These are phyloP conservation scores for Drosophila melanosoma DNA, from an alignment of 2,888 invertebrate genomes.

Conservation along the genomic window DNA sequence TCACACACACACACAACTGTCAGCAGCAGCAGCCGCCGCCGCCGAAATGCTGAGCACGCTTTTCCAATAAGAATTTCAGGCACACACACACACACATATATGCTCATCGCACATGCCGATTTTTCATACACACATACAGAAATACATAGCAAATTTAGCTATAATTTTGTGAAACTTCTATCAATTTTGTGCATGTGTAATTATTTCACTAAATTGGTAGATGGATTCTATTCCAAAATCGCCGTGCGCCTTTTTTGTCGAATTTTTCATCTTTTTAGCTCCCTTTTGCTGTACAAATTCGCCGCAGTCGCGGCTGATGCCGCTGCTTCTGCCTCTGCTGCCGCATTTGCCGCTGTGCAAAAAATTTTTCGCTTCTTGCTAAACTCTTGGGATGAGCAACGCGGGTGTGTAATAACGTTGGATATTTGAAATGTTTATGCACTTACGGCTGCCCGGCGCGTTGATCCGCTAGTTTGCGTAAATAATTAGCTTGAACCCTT, in stretches of 20 bases:
- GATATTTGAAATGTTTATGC: conserved; percentile 41
- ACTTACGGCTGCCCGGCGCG: conserved; percentile 74
- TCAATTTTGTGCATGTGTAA: conserved; percentile 16
- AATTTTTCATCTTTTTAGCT: conserved; percentile 67
- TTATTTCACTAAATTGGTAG: conserved; percentile 37
- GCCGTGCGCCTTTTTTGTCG: conserved; percentile 41
- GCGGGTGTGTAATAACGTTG: conserved; percentile 48
- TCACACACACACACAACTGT: conserved; percentile 43
- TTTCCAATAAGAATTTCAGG: conserved; percentile 76
- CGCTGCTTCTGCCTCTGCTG: conserved; percentile 51
- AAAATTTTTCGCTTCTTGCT: conserved; percentile 69
- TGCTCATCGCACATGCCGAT: conserved; percentile 68
- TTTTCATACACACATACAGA: conserved; percentile 59
- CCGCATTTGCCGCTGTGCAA: conserved; percentile 76
- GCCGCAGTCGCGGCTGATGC: conserved; percentile 62
- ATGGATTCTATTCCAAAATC: conserved; percentile 30
- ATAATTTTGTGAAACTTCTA: conserved; percentile 39
- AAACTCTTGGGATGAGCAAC: conserved; percentile 41
- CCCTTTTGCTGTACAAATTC: conserved; percentile 65
- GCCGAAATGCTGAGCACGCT: conserved; percentile 79
- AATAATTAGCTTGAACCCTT: conserved; percentile 57
- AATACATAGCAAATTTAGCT: conserved; percentile 59
- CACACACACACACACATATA: conserved; percentile 46
- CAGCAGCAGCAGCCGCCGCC: conserved; percentile 48
- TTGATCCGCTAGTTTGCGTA: conserved; percentile 48